These are phyloP conservation scores for Battus philenor DNA, from an alignment of 1,140 invertebrate genomes.

Conservation along the genomic window DNA sequence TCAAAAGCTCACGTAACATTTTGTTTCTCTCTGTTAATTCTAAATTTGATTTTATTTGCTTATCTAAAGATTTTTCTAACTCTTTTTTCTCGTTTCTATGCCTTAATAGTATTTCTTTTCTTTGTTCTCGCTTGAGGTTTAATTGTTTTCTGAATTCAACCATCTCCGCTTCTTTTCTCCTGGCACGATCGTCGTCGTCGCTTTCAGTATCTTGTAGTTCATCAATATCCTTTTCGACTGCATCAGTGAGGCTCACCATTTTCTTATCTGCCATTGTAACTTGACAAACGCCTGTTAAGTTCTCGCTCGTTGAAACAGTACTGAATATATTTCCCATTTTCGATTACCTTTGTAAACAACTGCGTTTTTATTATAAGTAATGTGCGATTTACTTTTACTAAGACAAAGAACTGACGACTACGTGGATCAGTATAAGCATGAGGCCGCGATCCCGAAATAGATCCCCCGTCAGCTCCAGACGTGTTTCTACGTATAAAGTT, in stretches of 20 bases:
- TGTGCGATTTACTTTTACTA: constrained; percentile 57
- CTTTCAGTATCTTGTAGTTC: constrained; percentile 42
- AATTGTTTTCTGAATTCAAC: constrained; percentile 78
- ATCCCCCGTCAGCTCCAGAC: constrained; percentile 59
- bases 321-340: constrained; percentile 69
- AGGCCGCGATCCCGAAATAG: constrained; percentile 63
- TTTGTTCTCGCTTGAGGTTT: constrained; percentile 75
- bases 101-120: constrained; percentile 76
- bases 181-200: constrained; percentile 46
- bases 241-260: constrained; percentile 26
- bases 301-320: constrained; percentile 36
- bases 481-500: constrained; percentile 43
- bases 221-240: constrained; percentile 22
- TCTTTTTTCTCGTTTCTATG: constrained; percentile 76
- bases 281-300: constrained; percentile 23
- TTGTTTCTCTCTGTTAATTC: constrained; percentile 60
- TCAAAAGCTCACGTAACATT: constrained; percentile 62
- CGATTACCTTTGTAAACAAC: constrained; percentile 68
- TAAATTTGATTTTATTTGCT: constrained; percentile 70
- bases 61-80: constrained; percentile 73
- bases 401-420: constrained; percentile 65
- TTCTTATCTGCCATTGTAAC: constrained; percentile 51
- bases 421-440: constrained; percentile 42
- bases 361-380: constrained; percentile 50
- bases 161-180: constrained; percentile 64